phyloP scores from a whole-genome alignment of 92 coral and sea anemone species.

The Heliopora coerulea region DNA sequence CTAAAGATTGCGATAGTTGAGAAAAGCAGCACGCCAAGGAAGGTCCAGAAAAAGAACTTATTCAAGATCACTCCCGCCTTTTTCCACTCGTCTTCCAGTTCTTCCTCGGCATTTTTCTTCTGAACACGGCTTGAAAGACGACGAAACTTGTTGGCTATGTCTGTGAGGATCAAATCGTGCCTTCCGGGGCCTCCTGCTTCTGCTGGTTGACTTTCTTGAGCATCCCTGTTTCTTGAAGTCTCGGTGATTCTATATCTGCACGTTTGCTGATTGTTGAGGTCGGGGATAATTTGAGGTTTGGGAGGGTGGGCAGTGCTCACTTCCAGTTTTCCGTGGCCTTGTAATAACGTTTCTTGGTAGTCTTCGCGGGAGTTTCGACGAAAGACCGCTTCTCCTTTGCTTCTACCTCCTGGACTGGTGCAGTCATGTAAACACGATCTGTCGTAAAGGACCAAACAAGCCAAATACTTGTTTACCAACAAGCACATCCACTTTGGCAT shows the following conservation, averaged over 20 bases:
- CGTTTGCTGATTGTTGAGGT: neutral
- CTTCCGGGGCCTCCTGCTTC: neutral
- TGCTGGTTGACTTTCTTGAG: constrained; percentile 6
- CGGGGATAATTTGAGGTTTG: neutral
- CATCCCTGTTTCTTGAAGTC: constrained; percentile 6
- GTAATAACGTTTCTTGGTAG: neutral
- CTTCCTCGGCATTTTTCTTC: constrained; percentile 3
- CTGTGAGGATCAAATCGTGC: neutral
- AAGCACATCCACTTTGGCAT: constrained; percentile 24
- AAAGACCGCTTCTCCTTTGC: constrained; percentile 2
- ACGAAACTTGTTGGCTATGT: constrained; percentile 17
- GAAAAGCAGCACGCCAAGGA: constrained; percentile 30
- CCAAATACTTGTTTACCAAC: constrained; percentile 17
- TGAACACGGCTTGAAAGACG: constrained; percentile 14
- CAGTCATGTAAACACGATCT: constrained; percentile 21
- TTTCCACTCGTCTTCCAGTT: constrained; percentile 28
- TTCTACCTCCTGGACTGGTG: neutral
- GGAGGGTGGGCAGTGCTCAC: neutral
- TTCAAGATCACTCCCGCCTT: constrained; percentile 23
- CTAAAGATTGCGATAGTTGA: constrained; percentile 25
- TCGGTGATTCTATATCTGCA: constrained; percentile 13
- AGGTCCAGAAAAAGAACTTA: constrained; percentile 26
- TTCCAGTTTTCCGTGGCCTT: neutral
- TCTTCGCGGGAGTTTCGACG: constrained; percentile 1
- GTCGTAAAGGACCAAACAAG: constrained; percentile 16